Evolutionary conservation across 2,113 vertebrate species (phyloP).

Genomic region (Lamprotornis superbus): DNA sequence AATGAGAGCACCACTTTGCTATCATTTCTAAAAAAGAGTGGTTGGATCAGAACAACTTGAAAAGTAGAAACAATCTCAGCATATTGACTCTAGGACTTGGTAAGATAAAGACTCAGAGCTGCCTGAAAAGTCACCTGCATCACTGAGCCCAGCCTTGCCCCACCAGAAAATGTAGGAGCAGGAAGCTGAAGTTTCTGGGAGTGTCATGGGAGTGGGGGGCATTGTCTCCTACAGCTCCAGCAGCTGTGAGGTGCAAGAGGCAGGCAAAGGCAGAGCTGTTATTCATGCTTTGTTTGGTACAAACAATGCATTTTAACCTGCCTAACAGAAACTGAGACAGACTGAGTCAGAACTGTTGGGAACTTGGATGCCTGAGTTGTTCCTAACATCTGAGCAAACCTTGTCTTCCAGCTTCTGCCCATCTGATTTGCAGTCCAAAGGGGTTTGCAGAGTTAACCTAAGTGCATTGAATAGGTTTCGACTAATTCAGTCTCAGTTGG

Average conservation of each 20-base stretch:
- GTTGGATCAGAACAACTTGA: not conserved
- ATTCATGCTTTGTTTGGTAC: not conserved
- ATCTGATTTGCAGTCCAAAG: not conserved
- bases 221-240: not conserved
- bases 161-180: not conserved
- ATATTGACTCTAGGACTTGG: not conserved
- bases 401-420: not conserved
- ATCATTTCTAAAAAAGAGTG: not conserved
- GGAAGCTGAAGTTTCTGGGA: not conserved
- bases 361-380: conserved; percentile 6
- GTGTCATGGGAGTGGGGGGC: not conserved
- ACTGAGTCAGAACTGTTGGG: not conserved
- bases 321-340: not conserved
- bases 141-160: not conserved
- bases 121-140: not conserved
- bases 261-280: not conserved
- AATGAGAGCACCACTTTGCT: not conserved
- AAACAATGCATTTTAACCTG: conserved; percentile 30
- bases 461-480: not conserved
- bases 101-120: not conserved
- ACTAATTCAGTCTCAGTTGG: not conserved
- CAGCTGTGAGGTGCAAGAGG: not conserved
- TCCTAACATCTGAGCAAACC: not conserved
- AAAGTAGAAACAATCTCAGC: not conserved
- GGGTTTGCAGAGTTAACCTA: not conserved